phyloP scores from a whole-genome alignment of 2,888 invertebrate genomes.

The Trachelus iudaicus region DNA sequence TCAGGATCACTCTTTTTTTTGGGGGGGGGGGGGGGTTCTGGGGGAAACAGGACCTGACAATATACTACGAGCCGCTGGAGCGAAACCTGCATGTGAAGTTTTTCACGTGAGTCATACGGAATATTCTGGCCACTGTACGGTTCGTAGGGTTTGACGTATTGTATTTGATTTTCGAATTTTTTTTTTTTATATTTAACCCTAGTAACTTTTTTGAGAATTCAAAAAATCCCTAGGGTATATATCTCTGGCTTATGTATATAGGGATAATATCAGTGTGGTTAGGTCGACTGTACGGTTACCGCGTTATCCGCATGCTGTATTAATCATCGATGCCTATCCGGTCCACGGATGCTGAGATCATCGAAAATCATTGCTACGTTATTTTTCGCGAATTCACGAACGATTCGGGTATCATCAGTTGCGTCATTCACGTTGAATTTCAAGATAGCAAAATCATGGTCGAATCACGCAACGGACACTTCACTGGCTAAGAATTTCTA shows the following conservation, averaged over 20 bases:
- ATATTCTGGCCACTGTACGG: neutral
- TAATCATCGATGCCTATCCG: neutral
- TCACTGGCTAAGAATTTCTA: neutral
- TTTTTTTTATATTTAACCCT: neutral
- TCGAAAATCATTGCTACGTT: neutral
- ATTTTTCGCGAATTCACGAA: neutral
- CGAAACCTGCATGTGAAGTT: neutral
- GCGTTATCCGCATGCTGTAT: neutral
- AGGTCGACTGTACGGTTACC: neutral
- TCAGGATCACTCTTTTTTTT: neutral
- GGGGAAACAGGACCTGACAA: neutral
- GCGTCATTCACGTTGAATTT: neutral
- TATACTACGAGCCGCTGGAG: neutral
- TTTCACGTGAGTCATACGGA: neutral
- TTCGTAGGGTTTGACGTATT: too few relatives aligned
- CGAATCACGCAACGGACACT: neutral
- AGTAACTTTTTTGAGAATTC: neutral
- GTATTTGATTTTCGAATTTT: neutral
- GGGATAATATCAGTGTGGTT: neutral
- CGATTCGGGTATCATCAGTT: neutral
- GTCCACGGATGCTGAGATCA: neutral
- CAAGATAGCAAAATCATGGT: neutral
- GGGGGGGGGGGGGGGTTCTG: too few relatives aligned
- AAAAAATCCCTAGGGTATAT: neutral
- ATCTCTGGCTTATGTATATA: neutral